A percentile compares a stretch with the other conserved stretches of the same genome.
These are phyloP conservation scores for Cheirogaleus major DNA, from an alignment of 2,797 vertebrate species.

Conservation along the genomic window DNA sequence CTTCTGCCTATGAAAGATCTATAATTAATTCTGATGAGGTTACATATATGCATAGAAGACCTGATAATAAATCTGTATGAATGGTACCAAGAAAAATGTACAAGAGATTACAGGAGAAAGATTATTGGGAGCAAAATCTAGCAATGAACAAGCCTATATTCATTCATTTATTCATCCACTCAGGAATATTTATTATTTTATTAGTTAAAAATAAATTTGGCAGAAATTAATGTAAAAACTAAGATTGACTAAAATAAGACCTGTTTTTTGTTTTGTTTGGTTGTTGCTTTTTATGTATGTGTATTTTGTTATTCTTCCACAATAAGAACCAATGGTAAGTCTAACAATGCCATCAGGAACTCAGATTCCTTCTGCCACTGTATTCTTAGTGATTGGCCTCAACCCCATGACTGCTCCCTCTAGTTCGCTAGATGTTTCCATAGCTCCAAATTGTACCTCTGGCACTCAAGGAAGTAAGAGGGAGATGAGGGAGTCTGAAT, in stretches of 20 bases:
- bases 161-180: background rate
- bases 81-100: background rate
- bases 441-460: background rate
- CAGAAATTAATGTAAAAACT: background rate
- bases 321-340: background rate
- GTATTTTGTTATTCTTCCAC: background rate
- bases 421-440: background rate
- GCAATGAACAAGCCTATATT: background rate
- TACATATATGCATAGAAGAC: background rate
- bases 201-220: background rate
- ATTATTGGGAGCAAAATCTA: background rate
- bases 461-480: background rate
- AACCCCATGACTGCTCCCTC: background rate
- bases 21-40: constrained; percentile 22
- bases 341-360: background rate
- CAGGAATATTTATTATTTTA: background rate
- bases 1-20: background rate
- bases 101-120: background rate
- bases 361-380: background rate
- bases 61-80: background rate
- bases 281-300: background rate
- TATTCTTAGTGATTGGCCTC: background rate
- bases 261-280: background rate
- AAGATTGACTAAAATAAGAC: background rate
- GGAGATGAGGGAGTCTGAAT: background rate